These are phyloP conservation scores for Penelope pileata DNA, from an alignment of 2,113 vertebrate genomes.

Conservation along the genomic window DNA sequence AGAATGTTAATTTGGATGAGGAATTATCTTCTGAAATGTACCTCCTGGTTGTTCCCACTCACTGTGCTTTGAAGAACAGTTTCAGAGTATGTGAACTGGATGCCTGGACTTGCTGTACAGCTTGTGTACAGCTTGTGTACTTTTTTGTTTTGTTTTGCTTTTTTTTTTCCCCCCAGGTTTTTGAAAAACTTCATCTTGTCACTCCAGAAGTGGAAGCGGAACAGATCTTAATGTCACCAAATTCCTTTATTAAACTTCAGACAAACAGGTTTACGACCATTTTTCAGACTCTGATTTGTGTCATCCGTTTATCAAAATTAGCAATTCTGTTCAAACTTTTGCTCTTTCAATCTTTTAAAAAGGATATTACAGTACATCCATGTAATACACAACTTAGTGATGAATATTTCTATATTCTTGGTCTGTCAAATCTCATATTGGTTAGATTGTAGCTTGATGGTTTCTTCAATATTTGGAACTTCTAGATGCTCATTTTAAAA, in stretches of 20 bases:
- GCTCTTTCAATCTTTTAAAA: not conserved
- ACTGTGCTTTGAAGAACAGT: not conserved
- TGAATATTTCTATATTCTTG: not conserved
- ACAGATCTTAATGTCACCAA: conserved; percentile 85
- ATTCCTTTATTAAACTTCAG: conserved; percentile 78
- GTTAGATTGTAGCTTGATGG: not conserved
- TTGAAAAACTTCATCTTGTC: conserved; percentile 87
- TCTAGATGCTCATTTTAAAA: not conserved
- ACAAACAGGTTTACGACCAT: conserved; percentile 78
- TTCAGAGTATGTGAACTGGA: not conserved
- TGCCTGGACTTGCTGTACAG: too few relatives aligned
- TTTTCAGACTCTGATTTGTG: not conserved
- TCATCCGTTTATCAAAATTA: not conserved
- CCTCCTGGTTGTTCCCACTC: not conserved
- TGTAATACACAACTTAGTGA: not conserved
- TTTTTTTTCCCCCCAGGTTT: conserved; percentile 84
- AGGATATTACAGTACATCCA: not conserved
- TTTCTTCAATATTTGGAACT: not conserved
- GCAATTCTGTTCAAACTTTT: not conserved
- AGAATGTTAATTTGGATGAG: not conserved
- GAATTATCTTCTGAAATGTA: not conserved
- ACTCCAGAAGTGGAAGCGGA: conserved; percentile 82
- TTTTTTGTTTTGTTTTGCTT: not conserved
- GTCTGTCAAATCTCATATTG: not conserved
- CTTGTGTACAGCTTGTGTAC: too few relatives aligned